Evolutionary conservation across 2,113 vertebrate genomes (phyloP), one percentile per base, ranked within the genome.

Genomic region (Mus pahari): DNA sequence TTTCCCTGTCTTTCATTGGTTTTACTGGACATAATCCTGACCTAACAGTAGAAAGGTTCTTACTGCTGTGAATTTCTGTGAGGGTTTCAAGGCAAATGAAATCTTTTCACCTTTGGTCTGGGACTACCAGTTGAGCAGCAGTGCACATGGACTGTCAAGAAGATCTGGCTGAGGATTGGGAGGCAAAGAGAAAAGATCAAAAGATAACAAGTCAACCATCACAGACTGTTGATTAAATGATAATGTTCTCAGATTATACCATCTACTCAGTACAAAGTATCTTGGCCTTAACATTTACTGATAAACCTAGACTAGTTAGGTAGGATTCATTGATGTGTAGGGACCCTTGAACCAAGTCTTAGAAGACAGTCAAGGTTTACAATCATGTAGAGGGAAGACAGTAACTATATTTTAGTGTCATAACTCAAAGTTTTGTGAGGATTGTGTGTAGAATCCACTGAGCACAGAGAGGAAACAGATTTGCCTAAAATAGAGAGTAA

Each of bases 1-100:
- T 97, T 97, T 96, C 97, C 97, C 82, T 94, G 92, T 97, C 94
- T 97, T 93, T 97, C 94, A 94, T 87, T 98, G 96, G 94, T 98
- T 97, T 97, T 96, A 96, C 96, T 97, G 96, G 97, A 96, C 93
- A 97, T 86, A 82, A 95, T 96, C 88, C 97, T 94, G 87, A 95
- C 86, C 96, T 95, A 96, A 95, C 93, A 97, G 50, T 14, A 53
- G 93, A 97, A 97, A 89, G 92, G 62, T 96, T 96, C 94, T 97
- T 96, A 96, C 92, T 2, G 4, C 89, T 95, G 77, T 96, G 97
- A 96, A 95, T 97, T 95, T 97, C 92, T 97, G 97, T 95, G 95
- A 97, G 73, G 39, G 60, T 74, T 97, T 95, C 97, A 97, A 97
- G 73, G 81, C 93, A 97, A 97, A 97, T 96, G 88, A 95, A 97